Percentiles rank a stretch among this genome's conserved stretches.
Evolutionary conservation across 1,140 invertebrate species (phyloP).

Genomic region (Dendroctonus ponderosae): DNA sequence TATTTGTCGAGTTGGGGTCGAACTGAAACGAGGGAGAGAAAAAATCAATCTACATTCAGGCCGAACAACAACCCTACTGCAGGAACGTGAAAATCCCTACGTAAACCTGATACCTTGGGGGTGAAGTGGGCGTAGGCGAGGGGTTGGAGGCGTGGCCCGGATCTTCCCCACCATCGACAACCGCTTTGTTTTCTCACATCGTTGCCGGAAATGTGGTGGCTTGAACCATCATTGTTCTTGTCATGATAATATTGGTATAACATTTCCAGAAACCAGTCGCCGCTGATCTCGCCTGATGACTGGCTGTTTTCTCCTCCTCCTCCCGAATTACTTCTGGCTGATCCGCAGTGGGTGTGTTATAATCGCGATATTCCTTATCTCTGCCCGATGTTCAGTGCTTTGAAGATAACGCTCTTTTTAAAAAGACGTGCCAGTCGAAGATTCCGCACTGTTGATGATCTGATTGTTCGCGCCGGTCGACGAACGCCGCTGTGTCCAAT

Average conservation of each 20-base stretch:
- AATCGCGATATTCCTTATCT: constrained; percentile 24
- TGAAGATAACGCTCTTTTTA: constrained; percentile 32
- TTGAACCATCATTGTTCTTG: constrained; percentile 53
- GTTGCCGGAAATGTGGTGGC: constrained; percentile 51
- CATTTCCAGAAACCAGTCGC: constrained; percentile 47
- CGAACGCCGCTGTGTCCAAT: neutral
- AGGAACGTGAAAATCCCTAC: constrained; percentile 44
- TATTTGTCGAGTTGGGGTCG: constrained; percentile 34
- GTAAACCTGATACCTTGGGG: constrained; percentile 44
- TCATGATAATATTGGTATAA: constrained; percentile 53
- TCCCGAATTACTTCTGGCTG: neutral
- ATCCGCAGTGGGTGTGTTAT: constrained; percentile 27
- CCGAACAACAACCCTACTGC: constrained; percentile 43
- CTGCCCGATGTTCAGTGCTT: constrained; percentile 27
- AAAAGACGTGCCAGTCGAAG: constrained; percentile 21
- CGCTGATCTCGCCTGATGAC: constrained; percentile 32
- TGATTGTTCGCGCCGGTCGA: constrained; percentile 7
- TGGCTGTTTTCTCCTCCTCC: constrained; percentile 17
- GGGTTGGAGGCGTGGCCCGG: constrained; percentile 24
- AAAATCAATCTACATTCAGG: constrained; percentile 43
- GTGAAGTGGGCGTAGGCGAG: constrained; percentile 41
- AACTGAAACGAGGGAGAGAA: constrained; percentile 24
- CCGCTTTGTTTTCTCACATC: constrained; percentile 51
- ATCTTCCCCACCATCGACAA: constrained; percentile 36
- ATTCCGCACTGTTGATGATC: constrained; percentile 20